Conservation (phyloP, 2,888 invertebrate genomes). For the Ethmia dodecea region DNA sequence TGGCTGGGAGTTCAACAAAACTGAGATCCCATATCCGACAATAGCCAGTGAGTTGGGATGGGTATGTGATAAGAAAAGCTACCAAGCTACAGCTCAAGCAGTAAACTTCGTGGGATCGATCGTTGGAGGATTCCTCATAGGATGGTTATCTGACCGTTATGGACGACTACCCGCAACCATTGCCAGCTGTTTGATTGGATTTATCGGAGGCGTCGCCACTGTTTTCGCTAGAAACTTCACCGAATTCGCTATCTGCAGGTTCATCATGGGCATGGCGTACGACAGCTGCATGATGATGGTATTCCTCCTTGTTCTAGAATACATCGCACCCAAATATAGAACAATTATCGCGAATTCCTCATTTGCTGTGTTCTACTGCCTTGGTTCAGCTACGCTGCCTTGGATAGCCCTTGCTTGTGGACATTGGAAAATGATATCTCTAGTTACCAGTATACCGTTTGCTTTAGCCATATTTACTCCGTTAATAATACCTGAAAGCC, state of each 20-base stretch:
- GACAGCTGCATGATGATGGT: constrained; percentile 51
- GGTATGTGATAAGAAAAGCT: constrained; percentile 49
- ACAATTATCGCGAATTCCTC: constrained; percentile 41
- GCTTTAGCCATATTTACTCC: constrained; percentile 37
- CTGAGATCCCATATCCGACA: constrained; percentile 51
- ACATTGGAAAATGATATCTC: constrained; percentile 45
- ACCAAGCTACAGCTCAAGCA: constrained; percentile 51
- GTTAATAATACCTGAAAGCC: constrained; percentile 46
- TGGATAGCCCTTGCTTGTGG: constrained; percentile 44
- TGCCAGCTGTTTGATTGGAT: constrained; percentile 37
- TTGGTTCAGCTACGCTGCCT: constrained; percentile 35
- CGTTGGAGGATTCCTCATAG: constrained; percentile 42
- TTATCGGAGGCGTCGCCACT: constrained; percentile 38
- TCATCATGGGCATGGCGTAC: constrained; percentile 48
- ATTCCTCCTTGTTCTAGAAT: constrained; percentile 47
- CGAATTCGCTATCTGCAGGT: constrained; percentile 40
- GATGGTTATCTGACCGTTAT: constrained; percentile 46
- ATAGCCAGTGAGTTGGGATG: constrained; percentile 49
- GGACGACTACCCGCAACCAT: constrained; percentile 46
- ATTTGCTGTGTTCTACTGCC: constrained; percentile 43
- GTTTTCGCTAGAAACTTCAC: constrained; percentile 36
- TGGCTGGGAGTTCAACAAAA: constrained; percentile 52
- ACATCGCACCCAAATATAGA: constrained; percentile 48
- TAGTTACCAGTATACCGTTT: constrained; percentile 47
- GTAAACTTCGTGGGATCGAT: constrained; percentile 48